These are phyloP conservation scores for Drosophila varians DNA, from an alignment of 1,140 invertebrate species.

Conservation along the genomic window DNA sequence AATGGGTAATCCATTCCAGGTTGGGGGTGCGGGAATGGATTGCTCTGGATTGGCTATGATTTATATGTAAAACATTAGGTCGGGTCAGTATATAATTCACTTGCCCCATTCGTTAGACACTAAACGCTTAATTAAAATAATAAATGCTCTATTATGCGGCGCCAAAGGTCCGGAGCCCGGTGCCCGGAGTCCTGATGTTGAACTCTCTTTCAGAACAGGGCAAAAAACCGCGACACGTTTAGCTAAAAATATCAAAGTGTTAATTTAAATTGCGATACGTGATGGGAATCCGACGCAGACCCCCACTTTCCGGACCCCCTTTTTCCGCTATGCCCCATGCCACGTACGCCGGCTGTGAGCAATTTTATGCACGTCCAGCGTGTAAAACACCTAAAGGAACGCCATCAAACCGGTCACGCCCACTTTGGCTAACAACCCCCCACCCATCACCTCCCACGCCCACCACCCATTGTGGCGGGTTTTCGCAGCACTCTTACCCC, in stretches of 20 bases:
- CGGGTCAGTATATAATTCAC: not conserved
- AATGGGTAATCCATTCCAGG: not conserved
- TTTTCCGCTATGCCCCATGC: slow-evolving; percentile 16
- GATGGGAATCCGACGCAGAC: slow-evolving; percentile 52
- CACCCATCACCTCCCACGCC: not conserved
- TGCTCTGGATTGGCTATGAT: slow-evolving; percentile 6
- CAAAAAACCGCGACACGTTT: slow-evolving; percentile 75
- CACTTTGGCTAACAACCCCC: slow-evolving; percentile 26
- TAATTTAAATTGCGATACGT: slow-evolving; percentile 81
- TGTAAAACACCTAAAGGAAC: slow-evolving; percentile 77
- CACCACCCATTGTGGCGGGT: slow-evolving; percentile 17
- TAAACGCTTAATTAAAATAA: slow-evolving; percentile 71
- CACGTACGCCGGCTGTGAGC: slow-evolving; percentile 63
- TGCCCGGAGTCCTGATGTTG: not conserved
- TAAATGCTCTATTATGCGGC: slow-evolving; percentile 43
- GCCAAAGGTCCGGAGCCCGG: slow-evolving; percentile 20
- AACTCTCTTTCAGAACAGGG: slow-evolving; percentile 11
- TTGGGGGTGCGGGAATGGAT: not conserved
- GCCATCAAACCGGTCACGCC: slow-evolving; percentile 41
- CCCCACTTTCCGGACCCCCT: slow-evolving; percentile 12
- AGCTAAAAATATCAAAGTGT: slow-evolving; percentile 73
- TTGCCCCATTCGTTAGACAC: slow-evolving; percentile 14
- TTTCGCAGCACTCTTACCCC: not conserved
- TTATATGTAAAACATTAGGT: not conserved
- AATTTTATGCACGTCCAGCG: slow-evolving; percentile 81